Evolutionary conservation across 64 coral and sea anemone species (phyloP).

Genomic region (Dendronephthya gigantea): DNA sequence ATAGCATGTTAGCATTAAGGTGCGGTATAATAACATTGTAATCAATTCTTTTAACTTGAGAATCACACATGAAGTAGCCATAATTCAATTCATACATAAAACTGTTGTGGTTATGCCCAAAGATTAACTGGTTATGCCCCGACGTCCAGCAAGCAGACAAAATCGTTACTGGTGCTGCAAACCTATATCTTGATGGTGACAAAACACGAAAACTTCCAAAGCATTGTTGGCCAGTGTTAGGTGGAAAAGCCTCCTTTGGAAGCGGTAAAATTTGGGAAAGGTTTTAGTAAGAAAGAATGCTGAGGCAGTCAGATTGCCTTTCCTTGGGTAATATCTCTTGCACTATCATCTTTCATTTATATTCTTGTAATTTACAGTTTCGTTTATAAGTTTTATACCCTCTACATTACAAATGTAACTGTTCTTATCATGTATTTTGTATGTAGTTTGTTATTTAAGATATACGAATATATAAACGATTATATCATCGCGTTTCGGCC

Average conservation of each 20-base stretch:
- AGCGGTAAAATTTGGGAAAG: neutral
- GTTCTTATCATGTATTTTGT: no score
- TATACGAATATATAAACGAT: no score
- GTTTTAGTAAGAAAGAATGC: neutral
- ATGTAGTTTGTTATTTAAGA: no score
- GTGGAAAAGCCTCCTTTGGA: neutral
- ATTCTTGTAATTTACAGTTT: no score
- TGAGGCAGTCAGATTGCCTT: neutral
- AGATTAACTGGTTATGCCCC: neutral
- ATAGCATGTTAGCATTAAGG: neutral
- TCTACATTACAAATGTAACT: no score
- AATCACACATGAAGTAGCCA: no score
- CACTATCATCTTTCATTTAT: no score
- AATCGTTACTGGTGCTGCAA: neutral
- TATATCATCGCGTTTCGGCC: no score
- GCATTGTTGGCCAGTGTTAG: neutral
- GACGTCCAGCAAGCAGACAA: neutral
- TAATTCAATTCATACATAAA: neutral
- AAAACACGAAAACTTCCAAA: neutral
- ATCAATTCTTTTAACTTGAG: neutral
- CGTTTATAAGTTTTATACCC: no score
- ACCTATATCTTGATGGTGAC: neutral
- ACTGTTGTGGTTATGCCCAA: no score
- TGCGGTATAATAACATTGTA: neutral
- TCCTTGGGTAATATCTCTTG: no score